Conservation (phyloP, 2,888 invertebrate genomes). For the Neria commutata region DNA sequence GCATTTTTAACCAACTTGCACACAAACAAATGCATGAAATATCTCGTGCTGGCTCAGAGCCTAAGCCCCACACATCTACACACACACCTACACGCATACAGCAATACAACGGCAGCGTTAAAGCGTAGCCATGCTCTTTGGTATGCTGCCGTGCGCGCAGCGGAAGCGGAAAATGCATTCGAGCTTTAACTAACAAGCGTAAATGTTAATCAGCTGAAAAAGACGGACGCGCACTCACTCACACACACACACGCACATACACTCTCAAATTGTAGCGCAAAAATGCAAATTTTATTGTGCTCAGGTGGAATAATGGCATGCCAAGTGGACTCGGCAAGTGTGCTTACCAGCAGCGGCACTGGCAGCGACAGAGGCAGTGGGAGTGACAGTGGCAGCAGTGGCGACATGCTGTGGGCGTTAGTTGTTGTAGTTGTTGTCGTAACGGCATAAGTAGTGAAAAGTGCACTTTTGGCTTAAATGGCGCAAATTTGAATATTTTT, state of each 20-base stretch:
- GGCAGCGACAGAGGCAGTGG: background rate
- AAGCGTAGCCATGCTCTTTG: background rate
- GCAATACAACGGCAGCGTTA: background rate
- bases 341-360: background rate
- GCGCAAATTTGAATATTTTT: slow-evolving; percentile 27
- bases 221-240: slow-evolving; percentile 30
- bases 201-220: slow-evolving; percentile 57
- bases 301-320: slow-evolving; percentile 48
- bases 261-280: too few species aligned
- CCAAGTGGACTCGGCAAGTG: too few species aligned
- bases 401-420: too few species aligned
- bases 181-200: slow-evolving; percentile 30
- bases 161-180: slow-evolving; percentile 3
- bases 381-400: too few species aligned
- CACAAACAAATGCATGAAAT: too few species aligned
- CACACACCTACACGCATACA: background rate
- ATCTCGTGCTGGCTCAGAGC: too few species aligned
- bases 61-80: background rate
- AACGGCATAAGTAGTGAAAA: slow-evolving; percentile 5
- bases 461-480: slow-evolving; percentile 17
- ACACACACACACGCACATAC: too few species aligned
- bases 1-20: slow-evolving; percentile 44
- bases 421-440: background rate
- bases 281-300: slow-evolving; percentile 58
- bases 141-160: background rate